Percentiles rank a stretch among this genome's conserved stretches.
Evolutionary conservation across 1,140 invertebrate species (phyloP).

Genomic region (Dreissena polymorpha): DNA sequence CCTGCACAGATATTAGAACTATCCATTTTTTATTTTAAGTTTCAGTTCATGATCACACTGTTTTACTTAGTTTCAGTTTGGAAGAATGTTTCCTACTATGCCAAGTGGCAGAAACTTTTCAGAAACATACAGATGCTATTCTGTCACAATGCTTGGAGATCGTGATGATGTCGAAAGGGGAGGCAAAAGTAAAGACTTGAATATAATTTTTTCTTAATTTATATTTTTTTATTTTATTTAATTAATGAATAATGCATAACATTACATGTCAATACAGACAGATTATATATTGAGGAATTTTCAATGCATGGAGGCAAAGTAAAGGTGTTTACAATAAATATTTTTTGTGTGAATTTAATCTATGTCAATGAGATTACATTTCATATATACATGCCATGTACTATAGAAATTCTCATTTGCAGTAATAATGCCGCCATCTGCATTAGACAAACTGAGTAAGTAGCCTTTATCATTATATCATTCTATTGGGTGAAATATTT

Average conservation of each 20-base stretch:
- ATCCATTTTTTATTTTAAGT: too few species aligned
- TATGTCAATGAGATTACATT: too few species aligned
- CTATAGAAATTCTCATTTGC: conserved; percentile 74
- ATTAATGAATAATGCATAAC: neutral
- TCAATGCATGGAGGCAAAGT: neutral
- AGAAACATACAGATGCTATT: conserved; percentile 89
- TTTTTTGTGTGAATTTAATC: too few species aligned
- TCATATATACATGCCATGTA: too few species aligned
- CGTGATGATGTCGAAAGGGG: conserved; percentile 97
- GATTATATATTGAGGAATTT: neutral
- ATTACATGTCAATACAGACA: neutral
- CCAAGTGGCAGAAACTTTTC: conserved; percentile 69
- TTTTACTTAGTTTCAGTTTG: conserved; percentile 67
- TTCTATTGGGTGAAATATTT: too few species aligned
- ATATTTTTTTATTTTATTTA: neutral
- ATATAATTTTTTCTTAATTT: neutral
- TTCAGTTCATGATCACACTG: too few species aligned
- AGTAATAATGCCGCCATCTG: conserved; percentile 99
- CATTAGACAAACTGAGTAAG: conserved; percentile 91
- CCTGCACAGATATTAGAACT: too few species aligned
- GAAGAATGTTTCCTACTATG: conserved; percentile 69
- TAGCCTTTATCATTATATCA: too few species aligned
- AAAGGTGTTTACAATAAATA: too few species aligned
- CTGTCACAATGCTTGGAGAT: conserved; percentile 97
- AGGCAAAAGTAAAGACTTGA: conserved; percentile 91